Evolutionary conservation across 2,113 vertebrate species (phyloP), one percentile per base, ranked within the genome.

Genomic region (Pedetes capensis): DNA sequence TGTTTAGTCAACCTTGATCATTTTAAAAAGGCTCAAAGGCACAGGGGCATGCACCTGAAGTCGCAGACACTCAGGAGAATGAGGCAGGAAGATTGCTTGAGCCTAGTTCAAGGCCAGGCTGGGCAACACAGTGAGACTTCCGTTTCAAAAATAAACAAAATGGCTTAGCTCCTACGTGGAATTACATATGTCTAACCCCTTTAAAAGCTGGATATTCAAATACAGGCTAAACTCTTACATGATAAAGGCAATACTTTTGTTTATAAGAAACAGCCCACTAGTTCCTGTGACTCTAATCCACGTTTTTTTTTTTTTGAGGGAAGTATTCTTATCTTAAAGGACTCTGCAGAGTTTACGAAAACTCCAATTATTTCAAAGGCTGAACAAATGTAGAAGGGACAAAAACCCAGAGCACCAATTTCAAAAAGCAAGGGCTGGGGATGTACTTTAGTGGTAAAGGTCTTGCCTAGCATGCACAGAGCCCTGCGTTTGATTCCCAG

Each of bases 371-470:
- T 87, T 63, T 44, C 3, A 47, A 49, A 82, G 87, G 14, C 23
- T 96, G 53, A 94, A 89, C 74, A 88, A 91, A 82, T 8, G 5
- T 93, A 29, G 47, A 85, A 91, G 14, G 71, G 64, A 94, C 69
- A 93, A 94, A 96, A n/a, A 85, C 93, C 20, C 53, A 84, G 61
- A 91, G 22, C 61, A 96, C 72, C 74, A 74, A n/a, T 69, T 11
- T 95, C 69, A 93, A 59, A 85, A 66, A 96, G 42, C 76, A 82
- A n/a, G n/a, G n/a, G n/a, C n/a, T n/a, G n/a, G n/a, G n/a, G n/a
- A n/a, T n/a, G n/a, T n/a, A n/a, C n/a, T n/a, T n/a, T n/a, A n/a
- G n/a, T n/a, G n/a, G n/a, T n/a, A n/a, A n/a, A n/a, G n/a, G n/a
- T n/a, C n/a, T n/a, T n/a, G n/a, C n/a, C n/a, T n/a, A n/a, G n/a